These are phyloP conservation scores for Cavia aperea DNA, from an alignment of 2,113 vertebrate genomes.

Conservation along the genomic window DNA sequence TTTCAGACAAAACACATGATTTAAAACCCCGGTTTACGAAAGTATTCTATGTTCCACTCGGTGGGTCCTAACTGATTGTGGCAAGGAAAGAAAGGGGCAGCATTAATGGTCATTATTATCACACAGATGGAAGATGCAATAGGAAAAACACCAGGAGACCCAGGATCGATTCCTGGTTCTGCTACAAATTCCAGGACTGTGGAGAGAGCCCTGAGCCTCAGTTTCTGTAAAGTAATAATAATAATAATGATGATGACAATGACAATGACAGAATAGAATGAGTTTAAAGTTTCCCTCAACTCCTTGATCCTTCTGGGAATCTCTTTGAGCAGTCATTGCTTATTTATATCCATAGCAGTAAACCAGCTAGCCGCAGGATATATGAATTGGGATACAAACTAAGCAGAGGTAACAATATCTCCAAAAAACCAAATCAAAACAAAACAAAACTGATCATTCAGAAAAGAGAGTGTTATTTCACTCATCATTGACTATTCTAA, in stretches of 20 bases:
- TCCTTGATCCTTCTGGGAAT: constrained; percentile 17
- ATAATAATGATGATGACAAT: neutral
- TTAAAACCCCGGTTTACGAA: neutral
- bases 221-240: neutral
- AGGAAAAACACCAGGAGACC: neutral
- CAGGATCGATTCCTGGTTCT: neutral
- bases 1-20: neutral
- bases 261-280: neutral
- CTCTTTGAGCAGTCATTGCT: neutral
- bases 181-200: neutral
- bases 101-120: neutral
- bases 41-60: neutral
- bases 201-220: neutral
- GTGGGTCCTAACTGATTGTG: neutral
- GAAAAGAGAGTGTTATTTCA: neutral
- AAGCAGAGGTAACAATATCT: neutral
- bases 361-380: neutral
- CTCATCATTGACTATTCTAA: neutral
- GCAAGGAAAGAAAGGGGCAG: constrained; percentile 4
- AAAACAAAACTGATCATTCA: neutral
- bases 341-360: neutral
- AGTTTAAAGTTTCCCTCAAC: constrained; percentile 15
- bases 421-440: neutral
- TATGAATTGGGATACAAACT: neutral
- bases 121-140: neutral